Conservation (phyloP, 2,888 invertebrate species). For the Lochmaea crataegi region DNA sequence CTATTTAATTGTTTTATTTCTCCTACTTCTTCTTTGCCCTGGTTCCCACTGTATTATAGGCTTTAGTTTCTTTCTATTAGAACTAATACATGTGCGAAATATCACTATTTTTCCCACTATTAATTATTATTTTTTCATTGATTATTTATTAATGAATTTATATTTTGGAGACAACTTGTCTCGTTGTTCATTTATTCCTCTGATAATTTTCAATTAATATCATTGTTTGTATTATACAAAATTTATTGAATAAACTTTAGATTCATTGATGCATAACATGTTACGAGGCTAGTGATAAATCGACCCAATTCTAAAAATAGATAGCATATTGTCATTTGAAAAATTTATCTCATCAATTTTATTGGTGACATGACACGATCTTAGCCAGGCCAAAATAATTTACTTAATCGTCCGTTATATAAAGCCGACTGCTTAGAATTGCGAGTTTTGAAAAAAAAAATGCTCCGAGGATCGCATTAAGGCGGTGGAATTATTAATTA, state of each 20-base stretch:
- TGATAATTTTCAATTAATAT: background rate
- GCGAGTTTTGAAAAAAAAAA: too few relatives aligned
- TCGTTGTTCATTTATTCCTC: background rate
- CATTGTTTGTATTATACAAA: background rate
- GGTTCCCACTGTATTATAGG: too few relatives aligned
- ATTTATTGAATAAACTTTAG: constrained; percentile 2
- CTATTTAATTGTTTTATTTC: too few relatives aligned
- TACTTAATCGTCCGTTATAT: background rate
- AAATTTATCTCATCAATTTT: background rate
- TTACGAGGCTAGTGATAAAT: background rate
- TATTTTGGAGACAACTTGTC: background rate
- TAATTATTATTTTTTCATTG: too few relatives aligned
- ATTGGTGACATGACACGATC: background rate
- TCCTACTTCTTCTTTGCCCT: too few relatives aligned
- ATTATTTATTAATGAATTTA: background rate
- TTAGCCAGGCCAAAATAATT: background rate
- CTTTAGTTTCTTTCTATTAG: too few relatives aligned
- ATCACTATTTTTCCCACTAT: too few relatives aligned
- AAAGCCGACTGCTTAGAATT: background rate
- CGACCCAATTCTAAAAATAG: constrained; percentile 4
- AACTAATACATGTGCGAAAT: too few relatives aligned
- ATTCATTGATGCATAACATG: background rate
- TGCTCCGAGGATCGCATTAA: too few relatives aligned
- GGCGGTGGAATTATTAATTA: too few relatives aligned
- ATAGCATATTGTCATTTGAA: background rate